Conservation (phyloP, 2,888 invertebrate genomes). For the Steinernema hermaphroditum region DNA sequence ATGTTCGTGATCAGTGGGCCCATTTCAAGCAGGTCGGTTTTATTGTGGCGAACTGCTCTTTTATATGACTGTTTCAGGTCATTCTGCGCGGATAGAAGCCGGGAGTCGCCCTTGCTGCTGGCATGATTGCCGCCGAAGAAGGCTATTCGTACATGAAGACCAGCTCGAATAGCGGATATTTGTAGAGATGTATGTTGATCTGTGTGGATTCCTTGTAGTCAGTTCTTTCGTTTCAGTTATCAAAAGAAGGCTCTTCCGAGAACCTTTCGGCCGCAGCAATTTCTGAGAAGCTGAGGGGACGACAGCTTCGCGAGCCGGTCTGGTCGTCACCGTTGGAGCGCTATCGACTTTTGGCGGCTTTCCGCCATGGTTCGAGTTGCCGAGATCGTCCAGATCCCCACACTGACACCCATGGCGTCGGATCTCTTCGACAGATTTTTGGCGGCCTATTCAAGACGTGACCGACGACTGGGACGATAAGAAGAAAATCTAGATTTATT, state of each 20-base stretch:
- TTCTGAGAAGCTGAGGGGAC: neutral
- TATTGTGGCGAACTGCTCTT: neutral
- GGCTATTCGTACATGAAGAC: constrained; percentile 57
- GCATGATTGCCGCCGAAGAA: constrained; percentile 59
- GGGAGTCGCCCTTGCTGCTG: constrained; percentile 55
- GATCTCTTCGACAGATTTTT: too few species aligned
- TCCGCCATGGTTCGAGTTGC: neutral
- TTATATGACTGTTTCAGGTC: constrained; percentile 5
- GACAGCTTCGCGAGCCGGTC: neutral
- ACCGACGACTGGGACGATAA: too few species aligned
- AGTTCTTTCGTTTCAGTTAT: neutral
- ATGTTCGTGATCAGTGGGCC: constrained; percentile 54
- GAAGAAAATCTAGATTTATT: too few species aligned
- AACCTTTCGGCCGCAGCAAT: neutral
- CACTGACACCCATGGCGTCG: too few species aligned
- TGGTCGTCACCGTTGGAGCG: neutral
- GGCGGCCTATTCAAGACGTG: too few species aligned
- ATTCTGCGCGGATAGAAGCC: constrained; percentile 54
- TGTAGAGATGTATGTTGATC: neutral
- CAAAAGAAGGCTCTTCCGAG: neutral
- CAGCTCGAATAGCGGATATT: constrained; percentile 49
- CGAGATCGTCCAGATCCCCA: too few species aligned
- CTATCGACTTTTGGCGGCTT: neutral
- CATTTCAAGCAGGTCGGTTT: constrained; percentile 51
- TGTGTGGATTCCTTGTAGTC: neutral